These are phyloP conservation scores for Poeciliopsis turneri DNA, from an alignment of 2,797 vertebrate genomes.

Conservation along the genomic window DNA sequence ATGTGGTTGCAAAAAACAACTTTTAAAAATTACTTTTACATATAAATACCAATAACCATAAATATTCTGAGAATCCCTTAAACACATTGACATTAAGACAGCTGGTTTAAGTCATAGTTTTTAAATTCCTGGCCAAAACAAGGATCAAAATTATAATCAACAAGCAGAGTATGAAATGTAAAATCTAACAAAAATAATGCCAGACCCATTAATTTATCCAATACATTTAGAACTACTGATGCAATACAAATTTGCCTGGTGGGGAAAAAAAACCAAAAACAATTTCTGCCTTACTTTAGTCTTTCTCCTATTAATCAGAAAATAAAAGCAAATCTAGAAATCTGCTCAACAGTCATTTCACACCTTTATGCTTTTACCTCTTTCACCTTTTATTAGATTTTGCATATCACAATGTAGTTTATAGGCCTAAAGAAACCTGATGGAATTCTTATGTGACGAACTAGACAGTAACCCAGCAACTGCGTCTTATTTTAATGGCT, in stretches of 20 bases:
- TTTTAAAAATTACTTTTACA: background rate
- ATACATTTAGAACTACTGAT: background rate
- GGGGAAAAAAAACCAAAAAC: background rate
- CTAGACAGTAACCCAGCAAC: slow-evolving; percentile 16
- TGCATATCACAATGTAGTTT: slow-evolving; percentile 30
- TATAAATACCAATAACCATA: background rate
- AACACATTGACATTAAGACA: background rate
- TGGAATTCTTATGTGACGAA: slow-evolving; percentile 26
- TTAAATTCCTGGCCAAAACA: background rate
- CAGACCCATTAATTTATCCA: background rate
- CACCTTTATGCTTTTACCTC: slow-evolving; percentile 24
- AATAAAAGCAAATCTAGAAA: background rate
- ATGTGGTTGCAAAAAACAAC: background rate
- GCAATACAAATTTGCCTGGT: background rate
- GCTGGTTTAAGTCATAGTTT: background rate
- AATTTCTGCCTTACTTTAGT: background rate
- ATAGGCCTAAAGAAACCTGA: slow-evolving; percentile 15
- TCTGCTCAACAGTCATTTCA: background rate
- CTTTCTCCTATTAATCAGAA: background rate
- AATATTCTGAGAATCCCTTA: background rate
- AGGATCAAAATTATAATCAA: background rate
- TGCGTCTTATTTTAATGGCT: slow-evolving; percentile 18
- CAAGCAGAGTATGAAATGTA: background rate
- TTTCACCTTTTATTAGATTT: slow-evolving; percentile 27
- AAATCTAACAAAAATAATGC: background rate